Base-by-base conservation (phyloP, 2,888 invertebrate species). In the Melitaea athalia region DNA sequence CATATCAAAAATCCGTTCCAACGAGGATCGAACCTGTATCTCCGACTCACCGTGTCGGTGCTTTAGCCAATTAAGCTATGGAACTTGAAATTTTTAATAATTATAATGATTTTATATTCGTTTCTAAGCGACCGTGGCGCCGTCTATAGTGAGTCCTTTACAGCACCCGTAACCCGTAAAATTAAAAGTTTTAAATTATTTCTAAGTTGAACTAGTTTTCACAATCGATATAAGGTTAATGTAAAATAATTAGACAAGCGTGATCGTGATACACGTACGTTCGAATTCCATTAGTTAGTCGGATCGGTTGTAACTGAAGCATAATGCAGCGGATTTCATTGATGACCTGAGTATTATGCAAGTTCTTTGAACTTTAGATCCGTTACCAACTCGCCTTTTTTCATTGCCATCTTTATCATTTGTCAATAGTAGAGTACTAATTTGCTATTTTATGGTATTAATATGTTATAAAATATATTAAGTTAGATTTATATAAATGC, bases 271-370 rank as follows among this genome's bases (percentile, higher is more conserved):
- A 74, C 77, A 81, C 84, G 82, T 83, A 80, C 79, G 24, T 14
- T n/a, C 31, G 24, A 43, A 12, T 43, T 59, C 52, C 6, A 55
- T 33, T 33, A 5, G 55, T 55, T n/a, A 15, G 31, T 33, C 1
- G 14, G 55, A 38, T n/a, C 55, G 55, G 33, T 55, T 38, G 7
- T 77, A 52, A 59, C 52, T 24, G 24, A 52, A 24, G 76, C 75
- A 89, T 86, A 87, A 87, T 85, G 78, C 81, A 78, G 81, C 80
- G 82, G 67, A 67, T 84, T 83, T 81, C 80, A 80, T 78, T 81
- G 82, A 84, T 82, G 80, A 77, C 78, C 68, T 71, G 57, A 57
- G 63, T 83, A 80, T 88, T 88, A 85, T 81, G 82, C 80, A 85
- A 86, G 71, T 55, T 55, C 33, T 55, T 2, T 55, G 55, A 55